Evolutionary conservation across 2,113 vertebrate species (phyloP).

Genomic region (Trinectes maculatus): DNA sequence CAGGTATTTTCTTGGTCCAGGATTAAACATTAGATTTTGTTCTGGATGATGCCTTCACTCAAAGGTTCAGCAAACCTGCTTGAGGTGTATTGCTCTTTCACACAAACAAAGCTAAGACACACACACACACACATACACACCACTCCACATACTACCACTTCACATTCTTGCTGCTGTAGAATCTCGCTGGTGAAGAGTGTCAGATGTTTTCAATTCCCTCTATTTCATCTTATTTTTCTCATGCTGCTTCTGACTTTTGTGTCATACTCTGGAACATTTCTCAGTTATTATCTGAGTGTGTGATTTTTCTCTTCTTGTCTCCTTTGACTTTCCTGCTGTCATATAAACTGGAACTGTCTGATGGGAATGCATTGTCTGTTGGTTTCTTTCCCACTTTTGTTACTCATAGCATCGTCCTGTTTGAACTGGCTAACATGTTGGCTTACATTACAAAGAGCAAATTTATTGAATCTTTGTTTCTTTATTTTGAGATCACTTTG

Average conservation of each 20-base stretch:
- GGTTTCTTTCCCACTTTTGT: slow-evolving; percentile 14
- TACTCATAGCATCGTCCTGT: neutral
- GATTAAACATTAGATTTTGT: slow-evolving; percentile 83
- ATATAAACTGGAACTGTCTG: too few species aligned
- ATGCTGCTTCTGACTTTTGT: slow-evolving; percentile 35
- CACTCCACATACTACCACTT: too few species aligned
- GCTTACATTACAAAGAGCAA: too few species aligned
- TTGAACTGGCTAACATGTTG: too few species aligned
- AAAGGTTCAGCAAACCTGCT: slow-evolving; percentile 83
- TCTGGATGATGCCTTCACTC: slow-evolving; percentile 82
- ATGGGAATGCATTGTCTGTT: slow-evolving; percentile 17
- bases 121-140: slow-evolving; percentile 8
- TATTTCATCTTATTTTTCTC: slow-evolving; percentile 40
- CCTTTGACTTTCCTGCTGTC: too few species aligned
- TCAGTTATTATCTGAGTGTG: slow-evolving; percentile 22
- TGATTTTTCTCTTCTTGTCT: slow-evolving; percentile 20
- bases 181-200: slow-evolving; percentile 40
- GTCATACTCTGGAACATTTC: slow-evolving; percentile 16
- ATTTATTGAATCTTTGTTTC: neutral
- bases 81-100: slow-evolving; percentile 70
- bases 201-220: slow-evolving; percentile 33
- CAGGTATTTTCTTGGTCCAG: slow-evolving; percentile 81
- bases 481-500: neutral
- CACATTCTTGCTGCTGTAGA: too few species aligned
- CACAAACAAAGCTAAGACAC: slow-evolving; percentile 13